Conservation (phyloP, 2,113 vertebrate genomes). For the Heloderma charlesbogerti region DNA sequence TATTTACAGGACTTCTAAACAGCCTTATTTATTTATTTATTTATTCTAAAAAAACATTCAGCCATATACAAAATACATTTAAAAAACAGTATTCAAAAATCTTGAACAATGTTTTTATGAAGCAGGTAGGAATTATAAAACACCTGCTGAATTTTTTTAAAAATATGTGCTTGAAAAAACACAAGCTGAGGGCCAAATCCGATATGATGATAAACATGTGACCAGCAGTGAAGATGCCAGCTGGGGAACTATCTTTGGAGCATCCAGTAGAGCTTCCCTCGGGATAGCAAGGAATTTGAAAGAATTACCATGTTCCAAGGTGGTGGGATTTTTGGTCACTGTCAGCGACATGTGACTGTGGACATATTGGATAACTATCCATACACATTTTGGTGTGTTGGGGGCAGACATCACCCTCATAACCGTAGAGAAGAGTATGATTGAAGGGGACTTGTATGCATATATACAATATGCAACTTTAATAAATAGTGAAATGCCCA, state of each 20-base stretch:
- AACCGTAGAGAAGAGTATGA: background rate
- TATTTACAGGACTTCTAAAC: background rate
- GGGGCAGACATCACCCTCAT: background rate
- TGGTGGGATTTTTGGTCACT: background rate
- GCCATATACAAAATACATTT: background rate
- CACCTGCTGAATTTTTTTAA: background rate
- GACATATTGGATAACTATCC: background rate
- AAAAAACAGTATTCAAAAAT: background rate
- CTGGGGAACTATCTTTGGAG: background rate
- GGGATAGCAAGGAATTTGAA: background rate
- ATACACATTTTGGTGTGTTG: background rate
- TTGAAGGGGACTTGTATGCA: background rate
- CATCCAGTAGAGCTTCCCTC: background rate
- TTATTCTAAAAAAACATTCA: background rate
- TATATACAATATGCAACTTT: no score
- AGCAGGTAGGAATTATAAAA: background rate
- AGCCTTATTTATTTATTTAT: background rate
- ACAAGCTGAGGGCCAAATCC: background rate
- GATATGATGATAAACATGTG: background rate
- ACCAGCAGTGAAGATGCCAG: background rate
- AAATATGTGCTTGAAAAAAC: background rate
- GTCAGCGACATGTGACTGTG: background rate
- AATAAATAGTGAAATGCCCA: background rate
- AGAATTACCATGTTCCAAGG: background rate
- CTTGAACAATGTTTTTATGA: background rate